Evolutionary conservation across 1,140 invertebrate genomes (phyloP).

Genomic region (Rhagoletis zephyria): DNA sequence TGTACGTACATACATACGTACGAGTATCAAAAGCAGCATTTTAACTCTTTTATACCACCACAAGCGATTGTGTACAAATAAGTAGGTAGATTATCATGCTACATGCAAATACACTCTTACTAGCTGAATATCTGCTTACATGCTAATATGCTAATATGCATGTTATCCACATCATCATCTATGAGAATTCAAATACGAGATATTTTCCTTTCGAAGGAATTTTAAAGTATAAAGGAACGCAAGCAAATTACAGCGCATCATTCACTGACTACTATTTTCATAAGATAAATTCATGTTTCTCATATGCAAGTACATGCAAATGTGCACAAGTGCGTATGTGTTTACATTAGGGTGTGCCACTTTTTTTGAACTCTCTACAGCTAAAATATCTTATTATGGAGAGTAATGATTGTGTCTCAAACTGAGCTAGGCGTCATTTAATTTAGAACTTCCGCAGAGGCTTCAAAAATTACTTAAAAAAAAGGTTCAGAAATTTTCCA

Average conservation of each 20-base stretch:
- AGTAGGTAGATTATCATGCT: constrained; percentile 1
- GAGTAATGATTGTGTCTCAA: too few relatives aligned
- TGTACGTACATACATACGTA: too few relatives aligned
- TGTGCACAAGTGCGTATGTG: neutral
- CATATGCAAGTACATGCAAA: neutral
- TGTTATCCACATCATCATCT: too few relatives aligned
- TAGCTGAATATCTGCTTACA: neutral
- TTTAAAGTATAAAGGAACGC: constrained; percentile 26
- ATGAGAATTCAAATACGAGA: too few relatives aligned
- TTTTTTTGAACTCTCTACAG: too few relatives aligned
- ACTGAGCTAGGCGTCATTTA: too few relatives aligned
- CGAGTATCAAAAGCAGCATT: neutral
- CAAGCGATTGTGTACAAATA: neutral
- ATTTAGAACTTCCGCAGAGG: too few relatives aligned
- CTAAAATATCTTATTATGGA: too few relatives aligned
- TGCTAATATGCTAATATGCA: neutral
- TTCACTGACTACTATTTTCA: constrained; percentile 21
- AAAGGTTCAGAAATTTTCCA: too few relatives aligned
- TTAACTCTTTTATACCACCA: neutral
- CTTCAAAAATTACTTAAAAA: too few relatives aligned
- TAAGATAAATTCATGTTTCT: neutral
- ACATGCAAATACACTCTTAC: neutral
- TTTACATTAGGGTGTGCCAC: neutral
- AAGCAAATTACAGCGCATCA: constrained; percentile 23
- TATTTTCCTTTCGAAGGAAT: neutral